These are phyloP conservation scores for Pseudoatta argentina DNA, from an alignment of 1,140 invertebrate genomes.

Conservation along the genomic window DNA sequence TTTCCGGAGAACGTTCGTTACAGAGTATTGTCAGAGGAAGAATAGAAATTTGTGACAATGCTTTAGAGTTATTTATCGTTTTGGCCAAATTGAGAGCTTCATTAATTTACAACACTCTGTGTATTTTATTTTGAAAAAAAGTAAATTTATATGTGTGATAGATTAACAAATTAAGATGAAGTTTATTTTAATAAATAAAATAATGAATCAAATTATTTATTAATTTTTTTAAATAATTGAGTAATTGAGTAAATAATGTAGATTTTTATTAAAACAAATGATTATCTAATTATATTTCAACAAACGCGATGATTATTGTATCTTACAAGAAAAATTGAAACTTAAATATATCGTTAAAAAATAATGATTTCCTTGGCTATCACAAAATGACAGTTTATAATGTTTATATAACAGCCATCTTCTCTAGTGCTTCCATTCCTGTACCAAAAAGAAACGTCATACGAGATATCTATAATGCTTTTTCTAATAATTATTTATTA, in stretches of 20 bases:
- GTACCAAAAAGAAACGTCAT: not conserved
- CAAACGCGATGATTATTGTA: not conserved
- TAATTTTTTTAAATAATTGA: not conserved
- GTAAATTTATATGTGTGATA: not conserved
- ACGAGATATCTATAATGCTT: not conserved
- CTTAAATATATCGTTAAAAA: not conserved
- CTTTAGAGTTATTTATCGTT: not conserved
- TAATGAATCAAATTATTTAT: not conserved
- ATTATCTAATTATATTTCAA: not conserved
- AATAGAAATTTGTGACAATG: conserved; percentile 17
- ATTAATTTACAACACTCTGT: too few species aligned
- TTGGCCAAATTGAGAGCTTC: not conserved
- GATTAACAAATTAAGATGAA: not conserved
- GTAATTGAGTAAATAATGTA: not conserved
- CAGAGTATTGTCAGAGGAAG: not conserved
- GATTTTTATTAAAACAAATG: not conserved
- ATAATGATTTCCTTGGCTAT: not conserved
- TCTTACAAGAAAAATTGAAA: not conserved
- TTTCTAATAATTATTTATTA: not conserved
- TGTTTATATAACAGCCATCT: not conserved
- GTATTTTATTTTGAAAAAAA: not conserved
- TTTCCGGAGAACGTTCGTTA: conserved; percentile 9
- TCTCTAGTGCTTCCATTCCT: not conserved
- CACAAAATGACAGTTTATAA: not conserved
- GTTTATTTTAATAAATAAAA: not conserved